Evolutionary conservation across 92 coral and sea anemone species (phyloP).

Genomic region (Bergia puertoricense): DNA sequence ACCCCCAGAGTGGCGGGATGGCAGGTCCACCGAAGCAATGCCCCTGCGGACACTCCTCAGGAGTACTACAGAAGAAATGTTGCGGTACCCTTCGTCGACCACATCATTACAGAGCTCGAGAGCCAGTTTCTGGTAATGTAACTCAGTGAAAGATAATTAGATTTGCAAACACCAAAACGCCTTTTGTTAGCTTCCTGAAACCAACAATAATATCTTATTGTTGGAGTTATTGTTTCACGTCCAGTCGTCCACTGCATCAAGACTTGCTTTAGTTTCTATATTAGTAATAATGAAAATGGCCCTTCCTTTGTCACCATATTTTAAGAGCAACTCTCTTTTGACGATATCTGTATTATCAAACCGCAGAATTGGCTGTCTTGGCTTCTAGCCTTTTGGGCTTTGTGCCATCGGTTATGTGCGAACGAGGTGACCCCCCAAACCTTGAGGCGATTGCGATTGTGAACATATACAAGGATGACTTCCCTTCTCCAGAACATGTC

Average conservation of each 20-base stretch:
- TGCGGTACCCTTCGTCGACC: conserved; percentile 47
- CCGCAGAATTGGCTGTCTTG: no score
- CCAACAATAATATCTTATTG: not conserved
- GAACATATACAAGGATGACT: not conserved
- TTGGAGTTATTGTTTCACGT: not conserved
- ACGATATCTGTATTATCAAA: no score
- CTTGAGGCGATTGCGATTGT: no score
- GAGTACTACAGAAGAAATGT: conserved; percentile 51
- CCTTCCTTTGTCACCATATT: no score
- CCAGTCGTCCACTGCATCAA: no score
- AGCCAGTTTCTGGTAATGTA: conserved; percentile 41
- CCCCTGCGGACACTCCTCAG: conserved; percentile 57
- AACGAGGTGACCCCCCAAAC: no score
- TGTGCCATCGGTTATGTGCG: no score
- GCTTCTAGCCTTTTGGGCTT: no score
- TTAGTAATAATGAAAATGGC: no score
- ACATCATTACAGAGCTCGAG: conserved; percentile 51
- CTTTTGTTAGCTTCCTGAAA: not conserved
- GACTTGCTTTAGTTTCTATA: no score
- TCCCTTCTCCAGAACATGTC: not conserved
- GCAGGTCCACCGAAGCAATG: conserved; percentile 45
- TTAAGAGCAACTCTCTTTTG: no score
- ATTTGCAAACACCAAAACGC: not conserved
- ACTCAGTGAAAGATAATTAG: conserved; percentile 4
- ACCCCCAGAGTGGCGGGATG: no score